Conservation (phyloP, 2,113 vertebrate species). For the Progne subis region DNA sequence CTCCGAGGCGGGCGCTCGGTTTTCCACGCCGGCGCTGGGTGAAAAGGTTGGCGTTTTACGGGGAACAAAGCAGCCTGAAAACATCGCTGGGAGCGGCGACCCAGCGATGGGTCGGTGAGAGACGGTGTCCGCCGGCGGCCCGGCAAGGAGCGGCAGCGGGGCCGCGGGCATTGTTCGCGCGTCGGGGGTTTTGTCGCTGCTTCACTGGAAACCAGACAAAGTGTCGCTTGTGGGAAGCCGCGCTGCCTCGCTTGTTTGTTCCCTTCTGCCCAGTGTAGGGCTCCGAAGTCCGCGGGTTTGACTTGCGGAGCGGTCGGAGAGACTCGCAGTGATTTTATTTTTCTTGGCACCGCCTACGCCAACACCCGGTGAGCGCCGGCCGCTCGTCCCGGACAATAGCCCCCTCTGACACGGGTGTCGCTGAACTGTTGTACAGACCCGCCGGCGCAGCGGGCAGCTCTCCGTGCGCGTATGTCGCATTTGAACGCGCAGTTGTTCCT, state of each 20-base stretch:
- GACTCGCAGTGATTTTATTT: not conserved
- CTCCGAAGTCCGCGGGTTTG: not conserved
- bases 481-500: not conserved
- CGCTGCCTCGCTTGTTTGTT: not conserved
- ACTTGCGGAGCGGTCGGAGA: not conserved
- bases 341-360: not conserved
- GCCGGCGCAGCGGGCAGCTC: not conserved
- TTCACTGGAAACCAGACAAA: not conserved
- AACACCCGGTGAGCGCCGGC: not conserved
- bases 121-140: not conserved
- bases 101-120: not conserved
- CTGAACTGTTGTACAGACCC: not conserved
- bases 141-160: not conserved
- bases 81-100: not conserved
- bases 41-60: not conserved
- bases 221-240: not conserved
- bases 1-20: not conserved
- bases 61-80: constrained; percentile 19
- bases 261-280: not conserved
- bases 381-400: constrained; percentile 7
- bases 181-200: not conserved
- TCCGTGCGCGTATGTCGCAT: not conserved
- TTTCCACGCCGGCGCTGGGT: not conserved
- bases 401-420: not conserved
- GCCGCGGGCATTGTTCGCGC: constrained; percentile 29